Percentiles rank a stretch among this genome's conserved stretches.
Evolutionary conservation across 2,888 invertebrate genomes (phyloP).

Genomic region (Phyto melanocephala): DNA sequence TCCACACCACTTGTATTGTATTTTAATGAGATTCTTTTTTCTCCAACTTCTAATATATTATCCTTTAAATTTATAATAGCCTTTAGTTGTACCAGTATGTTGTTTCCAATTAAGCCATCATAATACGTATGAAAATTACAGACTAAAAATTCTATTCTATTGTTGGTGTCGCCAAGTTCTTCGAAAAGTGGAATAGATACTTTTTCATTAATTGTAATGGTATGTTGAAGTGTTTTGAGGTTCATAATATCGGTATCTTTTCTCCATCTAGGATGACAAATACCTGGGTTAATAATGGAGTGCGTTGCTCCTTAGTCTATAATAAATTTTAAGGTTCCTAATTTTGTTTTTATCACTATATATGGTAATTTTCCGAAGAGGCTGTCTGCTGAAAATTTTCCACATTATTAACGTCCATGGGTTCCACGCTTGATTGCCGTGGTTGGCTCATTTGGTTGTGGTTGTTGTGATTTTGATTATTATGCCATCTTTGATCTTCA

Average conservation of each 20-base stretch:
- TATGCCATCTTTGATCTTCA: neutral
- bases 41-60: neutral
- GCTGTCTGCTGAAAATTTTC: neutral
- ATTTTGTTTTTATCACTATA: neutral
- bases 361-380: neutral
- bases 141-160: neutral
- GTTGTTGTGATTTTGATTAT: neutral
- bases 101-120: neutral
- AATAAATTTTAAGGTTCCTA: neutral
- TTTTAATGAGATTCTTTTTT: neutral
- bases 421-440: neutral
- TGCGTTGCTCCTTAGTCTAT: neutral
- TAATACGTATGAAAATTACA: neutral
- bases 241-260: neutral
- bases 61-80: neutral
- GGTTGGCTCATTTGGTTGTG: neutral
- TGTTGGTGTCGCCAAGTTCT: neutral
- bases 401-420: neutral
- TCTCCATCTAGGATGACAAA: neutral
- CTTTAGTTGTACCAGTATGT: neutral
- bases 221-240: neutral
- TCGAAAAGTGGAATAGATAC: neutral
- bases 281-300: conserved; percentile 2
- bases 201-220: neutral
- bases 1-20: neutral